Evolutionary conservation across 2,888 invertebrate species (phyloP).

Genomic region (Platycnemis pennipes): DNA sequence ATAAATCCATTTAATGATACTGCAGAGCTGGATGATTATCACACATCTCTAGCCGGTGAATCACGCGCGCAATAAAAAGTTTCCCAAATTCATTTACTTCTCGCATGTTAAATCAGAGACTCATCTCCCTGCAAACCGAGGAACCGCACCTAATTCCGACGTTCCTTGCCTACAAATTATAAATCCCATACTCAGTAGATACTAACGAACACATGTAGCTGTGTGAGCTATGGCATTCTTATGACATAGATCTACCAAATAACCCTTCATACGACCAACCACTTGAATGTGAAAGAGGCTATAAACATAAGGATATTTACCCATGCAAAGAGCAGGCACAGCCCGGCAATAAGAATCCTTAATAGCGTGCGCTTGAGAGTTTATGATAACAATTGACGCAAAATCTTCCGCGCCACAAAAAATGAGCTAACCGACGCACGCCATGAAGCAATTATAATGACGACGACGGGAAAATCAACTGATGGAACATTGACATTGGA

Average conservation of each 20-base stretch:
- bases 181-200: neutral
- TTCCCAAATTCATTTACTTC: too few relatives aligned
- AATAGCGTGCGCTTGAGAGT: neutral
- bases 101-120: too few relatives aligned
- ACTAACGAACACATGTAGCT: neutral
- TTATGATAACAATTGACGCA: neutral
- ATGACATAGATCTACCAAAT: neutral
- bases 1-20: too few relatives aligned
- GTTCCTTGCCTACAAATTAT: too few relatives aligned
- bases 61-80: too few relatives aligned
- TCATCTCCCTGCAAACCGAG: too few relatives aligned
- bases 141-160: too few relatives aligned
- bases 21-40: neutral
- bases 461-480: neutral
- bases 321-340: neutral
- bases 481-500: too few relatives aligned
- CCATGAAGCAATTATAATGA: neutral
- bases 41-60: too few relatives aligned
- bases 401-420: neutral
- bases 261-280: neutral
- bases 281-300: neutral
- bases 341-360: neutral
- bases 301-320: neutral
- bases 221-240: neutral
- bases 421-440: neutral